A percentile compares a stretch with the other conserved stretches of the same genome.
Conservation (phyloP, 2,888 invertebrate genomes). For the Gymnocheta viridis region DNA sequence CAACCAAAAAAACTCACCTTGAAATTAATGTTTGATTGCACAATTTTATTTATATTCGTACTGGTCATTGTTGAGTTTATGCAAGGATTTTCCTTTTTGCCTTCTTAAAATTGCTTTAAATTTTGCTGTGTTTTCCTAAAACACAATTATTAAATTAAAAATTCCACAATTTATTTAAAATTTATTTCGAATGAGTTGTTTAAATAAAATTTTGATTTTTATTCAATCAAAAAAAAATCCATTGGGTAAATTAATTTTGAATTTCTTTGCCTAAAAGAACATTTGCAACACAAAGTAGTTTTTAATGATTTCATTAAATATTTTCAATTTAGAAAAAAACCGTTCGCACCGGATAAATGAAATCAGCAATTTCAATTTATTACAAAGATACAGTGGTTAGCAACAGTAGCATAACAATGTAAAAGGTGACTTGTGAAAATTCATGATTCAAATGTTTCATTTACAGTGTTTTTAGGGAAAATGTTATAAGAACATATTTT, state of each 20-base stretch:
- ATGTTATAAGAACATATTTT: too few species aligned
- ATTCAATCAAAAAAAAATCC: constrained; percentile 42
- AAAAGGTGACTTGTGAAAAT: too few species aligned
- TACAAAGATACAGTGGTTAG: neutral
- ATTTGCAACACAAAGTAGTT: constrained; percentile 57
- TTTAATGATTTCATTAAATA: constrained; percentile 52
- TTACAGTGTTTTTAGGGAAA: too few species aligned
- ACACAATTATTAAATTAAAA: constrained; percentile 11
- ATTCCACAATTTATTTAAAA: constrained; percentile 36
- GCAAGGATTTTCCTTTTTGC: neutral
- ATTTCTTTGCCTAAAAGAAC: constrained; percentile 16
- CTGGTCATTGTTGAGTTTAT: constrained; percentile 71
- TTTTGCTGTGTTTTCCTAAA: constrained; percentile 36
- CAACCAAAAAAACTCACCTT: constrained; percentile 73
- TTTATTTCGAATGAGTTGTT: constrained; percentile 45
- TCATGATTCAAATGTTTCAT: too few species aligned
- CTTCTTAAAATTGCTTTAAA: constrained; percentile 33
- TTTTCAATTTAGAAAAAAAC: constrained; percentile 16
- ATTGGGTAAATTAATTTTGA: constrained; percentile 56
- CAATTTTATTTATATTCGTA: constrained; percentile 73
- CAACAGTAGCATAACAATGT: neutral
- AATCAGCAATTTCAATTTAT: constrained; percentile 17
- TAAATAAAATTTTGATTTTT: constrained; percentile 41
- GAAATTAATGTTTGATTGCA: constrained; percentile 72
- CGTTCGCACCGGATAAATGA: constrained; percentile 23